phyloP scores from a whole-genome alignment of 1,140 invertebrate species.

The Pseudomyrmex gracilis region DNA sequence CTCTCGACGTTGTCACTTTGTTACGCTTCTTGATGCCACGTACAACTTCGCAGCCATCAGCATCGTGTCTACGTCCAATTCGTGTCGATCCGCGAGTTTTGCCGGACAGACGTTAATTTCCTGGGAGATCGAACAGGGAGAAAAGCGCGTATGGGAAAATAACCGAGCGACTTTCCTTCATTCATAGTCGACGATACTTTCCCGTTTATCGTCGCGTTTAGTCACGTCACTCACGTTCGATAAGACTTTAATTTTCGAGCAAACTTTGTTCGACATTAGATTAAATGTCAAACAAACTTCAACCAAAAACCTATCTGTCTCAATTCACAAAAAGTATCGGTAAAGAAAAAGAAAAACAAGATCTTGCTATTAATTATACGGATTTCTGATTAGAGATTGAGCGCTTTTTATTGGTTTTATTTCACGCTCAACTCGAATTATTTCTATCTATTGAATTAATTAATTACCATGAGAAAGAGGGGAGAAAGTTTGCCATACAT shows the following conservation, averaged over 20 bases:
- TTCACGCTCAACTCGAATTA: neutral
- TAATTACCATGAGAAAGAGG: no score
- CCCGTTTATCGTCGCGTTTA: conserved; percentile 10
- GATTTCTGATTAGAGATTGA: neutral
- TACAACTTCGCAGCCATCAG: neutral
- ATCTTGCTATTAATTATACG: neutral
- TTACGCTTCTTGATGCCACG: no score
- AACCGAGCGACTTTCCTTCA: conserved; percentile 2
- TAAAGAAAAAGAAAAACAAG: no score
- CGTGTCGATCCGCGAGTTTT: conserved; percentile 32
- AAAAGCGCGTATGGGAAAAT: conserved; percentile 4
- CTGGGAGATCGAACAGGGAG: conserved; percentile 18
- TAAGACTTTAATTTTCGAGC: neutral
- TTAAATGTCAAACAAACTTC: neutral
- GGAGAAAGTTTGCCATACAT: conserved; percentile 8
- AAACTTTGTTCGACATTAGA: no score
- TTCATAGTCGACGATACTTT: neutral
- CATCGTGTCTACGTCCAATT: neutral
- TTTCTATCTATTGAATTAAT: neutral
- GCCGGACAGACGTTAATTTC: conserved; percentile 41
- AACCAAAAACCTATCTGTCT: neutral
- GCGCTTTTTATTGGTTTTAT: neutral
- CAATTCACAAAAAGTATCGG: neutral
- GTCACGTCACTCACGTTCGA: neutral
- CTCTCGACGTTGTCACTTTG: no score